These are phyloP conservation scores for Drosophila grimshawi DNA, from an alignment of 1,140 invertebrate species.

Conservation along the genomic window DNA sequence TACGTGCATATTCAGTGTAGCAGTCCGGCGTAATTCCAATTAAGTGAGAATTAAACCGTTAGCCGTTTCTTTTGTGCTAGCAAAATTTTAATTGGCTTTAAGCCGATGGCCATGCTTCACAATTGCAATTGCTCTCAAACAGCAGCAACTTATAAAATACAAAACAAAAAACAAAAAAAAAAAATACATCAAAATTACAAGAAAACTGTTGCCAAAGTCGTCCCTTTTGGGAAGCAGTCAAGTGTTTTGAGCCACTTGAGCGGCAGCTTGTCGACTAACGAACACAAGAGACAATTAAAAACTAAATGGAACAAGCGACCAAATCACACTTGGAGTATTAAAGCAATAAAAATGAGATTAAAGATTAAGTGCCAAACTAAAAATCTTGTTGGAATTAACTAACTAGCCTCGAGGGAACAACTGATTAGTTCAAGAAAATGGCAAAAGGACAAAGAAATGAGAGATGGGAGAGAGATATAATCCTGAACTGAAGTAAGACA, in stretches of 20 bases:
- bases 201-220: conserved; percentile 18
- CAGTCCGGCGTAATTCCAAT: conserved; percentile 72
- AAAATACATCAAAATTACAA: not conserved
- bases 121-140: conserved; percentile 7
- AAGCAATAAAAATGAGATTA: not conserved
- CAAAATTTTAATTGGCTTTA: conserved; percentile 69
- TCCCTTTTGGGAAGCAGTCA: conserved; percentile 3
- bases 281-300: conserved; percentile 32
- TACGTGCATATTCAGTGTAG: conserved; percentile 1
- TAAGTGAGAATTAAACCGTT: conserved; percentile 78
- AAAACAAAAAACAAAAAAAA: not conserved
- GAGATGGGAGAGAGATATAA: not conserved
- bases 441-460: conserved; percentile 5
- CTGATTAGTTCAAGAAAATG: conserved; percentile 5
- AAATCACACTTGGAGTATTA: not conserved
- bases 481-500: not conserved
- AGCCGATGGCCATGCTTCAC: conserved; percentile 26
- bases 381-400: conserved; percentile 1
- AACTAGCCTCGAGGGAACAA: not conserved
- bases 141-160: conserved; percentile 5
- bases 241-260: conserved; percentile 21
- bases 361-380: conserved; percentile 6
- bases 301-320: conserved; percentile 23
- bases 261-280: not conserved
- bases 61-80: conserved; percentile 45